A percentile compares a stretch with the other conserved stretches of the same genome.
phyloP scores from a whole-genome alignment of 2,797 vertebrate species.

The Phrynocephalus forsythii region DNA sequence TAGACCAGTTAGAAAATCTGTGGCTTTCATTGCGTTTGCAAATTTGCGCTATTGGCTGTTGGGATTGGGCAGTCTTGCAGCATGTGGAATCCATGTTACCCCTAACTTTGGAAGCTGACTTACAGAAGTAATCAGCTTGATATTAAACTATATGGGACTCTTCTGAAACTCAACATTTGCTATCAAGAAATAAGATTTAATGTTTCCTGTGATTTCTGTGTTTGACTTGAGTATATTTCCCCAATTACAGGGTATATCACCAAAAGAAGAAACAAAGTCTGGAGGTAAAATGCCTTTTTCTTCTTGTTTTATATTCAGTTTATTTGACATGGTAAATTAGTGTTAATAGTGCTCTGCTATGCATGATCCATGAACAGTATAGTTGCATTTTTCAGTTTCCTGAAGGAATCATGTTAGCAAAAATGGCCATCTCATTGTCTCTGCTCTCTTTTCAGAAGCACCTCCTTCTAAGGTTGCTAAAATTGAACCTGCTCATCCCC shows the following conservation, averaged over 20 bases:
- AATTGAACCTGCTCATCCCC: constrained; percentile 92
- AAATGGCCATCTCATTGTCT: background rate
- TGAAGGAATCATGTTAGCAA: background rate
- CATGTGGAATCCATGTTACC: background rate
- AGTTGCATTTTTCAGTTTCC: constrained; percentile 21
- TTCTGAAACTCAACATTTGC: background rate
- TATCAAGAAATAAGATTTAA: background rate
- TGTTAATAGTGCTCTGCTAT: background rate
- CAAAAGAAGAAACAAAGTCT: constrained; percentile 93
- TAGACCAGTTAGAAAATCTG: background rate
- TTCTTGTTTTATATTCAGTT: constrained; percentile 5
- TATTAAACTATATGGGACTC: background rate
- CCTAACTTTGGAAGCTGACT: background rate
- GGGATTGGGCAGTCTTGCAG: background rate
- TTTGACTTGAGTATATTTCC: constrained; percentile 26
- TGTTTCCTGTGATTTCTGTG: constrained; percentile 2
- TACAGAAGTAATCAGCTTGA: background rate
- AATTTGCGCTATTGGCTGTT: no score
- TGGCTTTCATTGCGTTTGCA: background rate
- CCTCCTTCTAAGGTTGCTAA: constrained; percentile 92
- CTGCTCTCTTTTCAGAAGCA: constrained; percentile 82
- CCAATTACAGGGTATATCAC: constrained; percentile 84
- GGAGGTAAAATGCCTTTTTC: constrained; percentile 81
- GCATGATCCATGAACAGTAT: background rate
- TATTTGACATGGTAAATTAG: constrained; percentile 12